Percentiles rank a stretch among this genome's conserved stretches.
Conservation (phyloP, 2,888 invertebrate species). For the Lypha dubia region DNA sequence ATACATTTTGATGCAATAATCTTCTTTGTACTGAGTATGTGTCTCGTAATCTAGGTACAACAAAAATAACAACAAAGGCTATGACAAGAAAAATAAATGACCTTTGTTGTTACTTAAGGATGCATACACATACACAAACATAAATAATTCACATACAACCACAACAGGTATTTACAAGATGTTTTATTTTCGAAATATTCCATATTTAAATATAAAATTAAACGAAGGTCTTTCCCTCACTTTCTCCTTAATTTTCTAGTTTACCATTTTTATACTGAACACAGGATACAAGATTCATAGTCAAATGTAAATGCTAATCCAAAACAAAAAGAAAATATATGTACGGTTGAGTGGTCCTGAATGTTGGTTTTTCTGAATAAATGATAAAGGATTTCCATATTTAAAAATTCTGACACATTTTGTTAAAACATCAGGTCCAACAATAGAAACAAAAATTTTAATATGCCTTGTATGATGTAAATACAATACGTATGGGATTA, state of each 20-base stretch:
- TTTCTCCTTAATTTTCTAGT: neutral
- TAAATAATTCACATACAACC: too few relatives aligned
- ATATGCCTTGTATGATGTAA: constrained; percentile 18
- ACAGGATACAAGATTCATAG: constrained; percentile 7
- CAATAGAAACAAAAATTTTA: constrained; percentile 55
- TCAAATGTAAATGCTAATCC: neutral
- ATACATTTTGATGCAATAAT: constrained; percentile 67
- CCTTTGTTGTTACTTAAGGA: constrained; percentile 47
- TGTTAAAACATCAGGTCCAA: constrained; percentile 63
- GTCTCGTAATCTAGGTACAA: constrained; percentile 21
- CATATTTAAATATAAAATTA: constrained; percentile 13
- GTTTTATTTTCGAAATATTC: neutral
- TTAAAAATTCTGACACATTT: constrained; percentile 68
- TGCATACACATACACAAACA: neutral
- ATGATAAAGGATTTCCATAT: constrained; percentile 65
- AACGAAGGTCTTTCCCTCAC: neutral
- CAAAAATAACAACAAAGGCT: constrained; percentile 18
- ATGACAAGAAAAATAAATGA: constrained; percentile 60
- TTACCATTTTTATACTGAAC: neutral
- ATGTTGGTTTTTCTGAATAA: constrained; percentile 54
- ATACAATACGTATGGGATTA: neutral
- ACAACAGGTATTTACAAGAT: neutral
- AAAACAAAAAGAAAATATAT: neutral
- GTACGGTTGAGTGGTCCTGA: constrained; percentile 11
- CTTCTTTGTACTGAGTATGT: constrained; percentile 39